phyloP scores from a whole-genome alignment of 53 echinoderm and acorn worm species.

The Apostichopus leukothele region DNA sequence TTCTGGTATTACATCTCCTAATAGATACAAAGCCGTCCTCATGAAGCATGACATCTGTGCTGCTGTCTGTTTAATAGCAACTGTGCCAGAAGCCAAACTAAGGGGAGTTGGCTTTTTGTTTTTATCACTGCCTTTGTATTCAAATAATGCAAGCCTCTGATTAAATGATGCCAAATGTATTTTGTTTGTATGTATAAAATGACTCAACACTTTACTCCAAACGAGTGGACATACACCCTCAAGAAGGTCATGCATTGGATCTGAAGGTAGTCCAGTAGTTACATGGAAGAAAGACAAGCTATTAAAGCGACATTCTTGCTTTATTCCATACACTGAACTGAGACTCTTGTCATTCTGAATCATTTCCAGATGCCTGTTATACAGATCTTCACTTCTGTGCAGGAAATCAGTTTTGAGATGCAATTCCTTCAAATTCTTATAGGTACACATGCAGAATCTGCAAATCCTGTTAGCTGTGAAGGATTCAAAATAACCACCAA shows the following conservation, averaged over 20 bases:
- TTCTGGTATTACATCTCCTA: conserved; percentile 10
- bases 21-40: background rate
- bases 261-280: conserved; percentile 52
- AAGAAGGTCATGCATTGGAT: conserved; percentile 55
- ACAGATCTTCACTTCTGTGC: conserved; percentile 27
- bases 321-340: conserved; percentile 52
- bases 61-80: conserved; percentile 3
- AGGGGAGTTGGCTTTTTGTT: background rate
- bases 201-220: conserved; percentile 21
- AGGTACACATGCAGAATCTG: conserved; percentile 49
- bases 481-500: conserved; percentile 54
- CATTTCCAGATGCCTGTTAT: conserved; percentile 27
- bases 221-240: conserved; percentile 26
- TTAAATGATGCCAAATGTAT: background rate
- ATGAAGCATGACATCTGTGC: conserved; percentile 43
- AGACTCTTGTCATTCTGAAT: conserved; percentile 31
- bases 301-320: conserved; percentile 47
- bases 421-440: conserved; percentile 22
- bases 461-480: conserved; percentile 49
- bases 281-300: conserved; percentile 49
- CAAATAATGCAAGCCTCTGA: background rate
- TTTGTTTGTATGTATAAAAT: background rate
- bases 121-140: conserved; percentile 31
- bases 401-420: conserved; percentile 4
- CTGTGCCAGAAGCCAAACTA: background rate